Evolutionary conservation across 2,797 vertebrate genomes (phyloP), one percentile per base, ranked within the genome.

Genomic region (Dryobates pubescens): DNA sequence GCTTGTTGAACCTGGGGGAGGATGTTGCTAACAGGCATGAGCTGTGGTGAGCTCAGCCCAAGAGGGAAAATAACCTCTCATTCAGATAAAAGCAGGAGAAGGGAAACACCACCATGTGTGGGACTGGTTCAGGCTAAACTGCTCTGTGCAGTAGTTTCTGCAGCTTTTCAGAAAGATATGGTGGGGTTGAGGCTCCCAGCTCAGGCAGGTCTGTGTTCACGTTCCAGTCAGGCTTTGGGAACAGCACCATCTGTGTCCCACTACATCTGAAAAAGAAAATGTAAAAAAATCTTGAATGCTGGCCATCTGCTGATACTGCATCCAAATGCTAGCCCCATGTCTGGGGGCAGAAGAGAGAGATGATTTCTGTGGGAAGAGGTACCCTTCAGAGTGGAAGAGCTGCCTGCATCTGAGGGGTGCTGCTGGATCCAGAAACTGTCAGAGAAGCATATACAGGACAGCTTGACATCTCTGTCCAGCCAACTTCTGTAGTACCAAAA

Each of bases 221-320:
- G 38, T 89, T 92, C 76, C 78, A 85, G 47, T 78, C 32, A 56
- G 72, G 67, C 63, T 94, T 87, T 82, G 43, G 76, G 63, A 90
- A 63, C 22, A 36, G 90, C 41, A 87, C 93, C 88, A 87, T 94
- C 92, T 95, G 72, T 85, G 75, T 88, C 93, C 84, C 64, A 54
- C 72, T 95, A 94, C 27, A 78, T 93, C 92, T 85, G 65, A 63
- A 87, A 79, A 91, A 84, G 22, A 65, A 92, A 91, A 90, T 36
- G 3, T 5, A 36, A 73, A 59, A 53, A 32, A 45, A 43, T 34
- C 54, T 71, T 63, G 84, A 87, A 87, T 89, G 88, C 59, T 65
- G 89, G 56, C 91, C 79, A 88, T 90, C 91, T 94, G 93, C 92
- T 90, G 63, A 63, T 72, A 69, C 0, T 1, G 3, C 34, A 72